phyloP scores from a whole-genome alignment of 2,888 invertebrate genomes.

The Unio delphinus region DNA sequence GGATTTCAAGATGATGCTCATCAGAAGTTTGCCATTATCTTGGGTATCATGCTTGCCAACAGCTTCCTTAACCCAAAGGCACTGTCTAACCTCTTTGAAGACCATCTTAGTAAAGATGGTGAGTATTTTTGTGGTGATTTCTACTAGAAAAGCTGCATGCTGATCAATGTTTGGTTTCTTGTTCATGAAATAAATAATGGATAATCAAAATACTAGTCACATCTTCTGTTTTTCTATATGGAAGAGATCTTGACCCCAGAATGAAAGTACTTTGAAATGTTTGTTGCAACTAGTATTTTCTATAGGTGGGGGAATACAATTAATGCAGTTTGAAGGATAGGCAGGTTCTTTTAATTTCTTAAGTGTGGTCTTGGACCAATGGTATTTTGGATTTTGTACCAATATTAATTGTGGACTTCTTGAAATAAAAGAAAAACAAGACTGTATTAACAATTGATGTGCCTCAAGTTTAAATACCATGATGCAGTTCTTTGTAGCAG shows the following conservation, averaged over 20 bases:
- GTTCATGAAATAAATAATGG: neutral
- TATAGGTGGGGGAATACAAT: neutral
- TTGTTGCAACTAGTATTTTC: neutral
- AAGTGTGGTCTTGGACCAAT: neutral
- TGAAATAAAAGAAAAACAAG: too few relatives aligned
- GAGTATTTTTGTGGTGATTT: conserved; percentile 6
- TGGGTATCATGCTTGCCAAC: conserved; percentile 94
- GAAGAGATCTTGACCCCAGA: neutral
- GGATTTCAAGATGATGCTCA: conserved; percentile 92
- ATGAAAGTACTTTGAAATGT: neutral
- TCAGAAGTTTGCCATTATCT: conserved; percentile 93
- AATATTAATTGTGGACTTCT: too few relatives aligned
- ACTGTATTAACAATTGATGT: too few relatives aligned
- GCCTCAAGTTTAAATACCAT: too few relatives aligned
- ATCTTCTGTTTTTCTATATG: too few relatives aligned
- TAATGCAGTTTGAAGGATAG: neutral
- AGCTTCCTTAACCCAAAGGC: conserved; percentile 91
- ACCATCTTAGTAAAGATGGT: conserved; percentile 81
- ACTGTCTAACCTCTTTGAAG: conserved; percentile 76
- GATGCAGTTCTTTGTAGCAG: too few relatives aligned
- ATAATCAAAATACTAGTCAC: neutral
- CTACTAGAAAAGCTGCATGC: neutral
- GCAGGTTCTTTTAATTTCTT: neutral
- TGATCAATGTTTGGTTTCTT: neutral
- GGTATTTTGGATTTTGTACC: too few relatives aligned